phyloP scores from a whole-genome alignment of 2,113 vertebrate species.

The Chamaea fasciata region DNA sequence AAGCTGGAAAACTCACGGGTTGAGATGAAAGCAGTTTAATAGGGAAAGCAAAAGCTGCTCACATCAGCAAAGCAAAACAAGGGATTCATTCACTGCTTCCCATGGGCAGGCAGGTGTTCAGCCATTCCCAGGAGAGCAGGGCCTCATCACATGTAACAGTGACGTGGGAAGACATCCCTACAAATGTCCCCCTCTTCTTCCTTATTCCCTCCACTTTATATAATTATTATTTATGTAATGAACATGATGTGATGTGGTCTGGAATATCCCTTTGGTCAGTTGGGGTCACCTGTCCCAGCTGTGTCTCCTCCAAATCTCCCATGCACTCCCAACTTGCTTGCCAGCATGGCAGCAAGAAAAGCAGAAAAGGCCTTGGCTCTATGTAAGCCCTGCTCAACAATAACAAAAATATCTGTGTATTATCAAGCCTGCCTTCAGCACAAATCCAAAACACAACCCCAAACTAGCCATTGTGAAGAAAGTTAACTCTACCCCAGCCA shows the following conservation, averaged over 20 bases:
- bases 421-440: background rate
- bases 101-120: background rate
- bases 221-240: background rate
- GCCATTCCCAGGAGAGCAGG: background rate
- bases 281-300: background rate
- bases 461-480: background rate
- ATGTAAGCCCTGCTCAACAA: background rate
- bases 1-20: background rate
- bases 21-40: background rate
- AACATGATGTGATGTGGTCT: background rate
- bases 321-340: background rate
- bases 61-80: background rate
- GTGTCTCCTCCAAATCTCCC: background rate
- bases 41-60: background rate
- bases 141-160: rapidly evolving
- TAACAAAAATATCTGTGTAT: background rate
- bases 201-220: background rate
- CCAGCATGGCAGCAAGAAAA: background rate
- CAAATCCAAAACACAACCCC: background rate
- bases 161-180: background rate
- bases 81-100: background rate
- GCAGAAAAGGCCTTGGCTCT: background rate
- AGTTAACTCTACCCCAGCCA: background rate
- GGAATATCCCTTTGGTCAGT: no score
- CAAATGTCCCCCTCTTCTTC: background rate